These are phyloP conservation scores for Coelopa pilipes DNA, from an alignment of 2,888 invertebrate species.

Conservation along the genomic window DNA sequence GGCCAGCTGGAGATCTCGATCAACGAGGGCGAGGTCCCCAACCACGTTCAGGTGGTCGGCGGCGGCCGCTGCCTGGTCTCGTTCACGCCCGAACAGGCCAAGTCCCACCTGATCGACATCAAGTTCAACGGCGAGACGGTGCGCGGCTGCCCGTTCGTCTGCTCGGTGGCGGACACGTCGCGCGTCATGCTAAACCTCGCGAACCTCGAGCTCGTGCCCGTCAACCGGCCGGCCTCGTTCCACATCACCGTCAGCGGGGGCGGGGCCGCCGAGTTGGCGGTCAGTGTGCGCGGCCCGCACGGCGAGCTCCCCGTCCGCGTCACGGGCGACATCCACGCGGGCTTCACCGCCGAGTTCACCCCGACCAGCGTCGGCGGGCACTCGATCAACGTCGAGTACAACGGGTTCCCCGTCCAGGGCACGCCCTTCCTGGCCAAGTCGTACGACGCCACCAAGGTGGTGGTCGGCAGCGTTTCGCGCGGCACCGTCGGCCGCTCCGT, in stretches of 20 bases:
- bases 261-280: constrained; percentile 85
- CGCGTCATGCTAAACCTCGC: constrained; percentile 78
- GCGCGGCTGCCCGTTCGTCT: constrained; percentile 89
- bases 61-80: constrained; percentile 94
- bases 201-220: constrained; percentile 85
- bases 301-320: constrained; percentile 89
- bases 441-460: constrained; percentile 89
- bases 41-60: constrained; percentile 96
- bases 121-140: constrained; percentile 96
- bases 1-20: constrained; percentile 99
- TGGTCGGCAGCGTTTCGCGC: constrained; percentile 82
- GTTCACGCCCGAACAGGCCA: constrained; percentile 91
- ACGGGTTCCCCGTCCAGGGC: constrained; percentile 87
- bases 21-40: constrained; percentile 98
- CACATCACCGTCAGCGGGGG: constrained; percentile 79
- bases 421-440: constrained; percentile 92
- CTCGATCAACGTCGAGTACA: constrained; percentile 90
- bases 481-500: constrained; percentile 90
- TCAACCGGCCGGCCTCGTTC: constrained; percentile 82
- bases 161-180: constrained; percentile 83
- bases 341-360: constrained; percentile 91
- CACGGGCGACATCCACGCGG: constrained; percentile 87
- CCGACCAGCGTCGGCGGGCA: constrained; percentile 94
- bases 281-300: constrained; percentile 87
- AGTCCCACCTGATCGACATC: constrained; percentile 92